These are phyloP conservation scores for Agrotis ipsilon DNA, from an alignment of 2,888 invertebrate species.

Conservation along the genomic window DNA sequence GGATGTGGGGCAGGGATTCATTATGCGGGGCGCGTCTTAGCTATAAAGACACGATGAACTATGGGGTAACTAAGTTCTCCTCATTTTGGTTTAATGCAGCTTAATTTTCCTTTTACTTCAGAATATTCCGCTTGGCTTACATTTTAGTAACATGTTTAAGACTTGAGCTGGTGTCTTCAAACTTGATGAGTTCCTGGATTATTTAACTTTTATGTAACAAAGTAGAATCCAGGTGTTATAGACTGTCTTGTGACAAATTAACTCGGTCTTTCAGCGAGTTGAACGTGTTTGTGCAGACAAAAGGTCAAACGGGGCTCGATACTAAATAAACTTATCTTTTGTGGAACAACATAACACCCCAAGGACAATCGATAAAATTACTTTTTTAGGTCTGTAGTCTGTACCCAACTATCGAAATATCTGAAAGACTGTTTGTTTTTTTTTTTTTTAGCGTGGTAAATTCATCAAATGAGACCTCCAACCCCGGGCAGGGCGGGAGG, in stretches of 20 bases:
- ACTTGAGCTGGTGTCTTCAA: background rate
- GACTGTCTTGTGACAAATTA: background rate
- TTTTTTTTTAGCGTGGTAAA: too few species aligned
- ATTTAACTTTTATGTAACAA: background rate
- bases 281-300: background rate
- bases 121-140: constrained; percentile 2
- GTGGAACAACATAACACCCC: background rate
- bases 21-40: constrained; percentile 51
- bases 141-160: constrained; percentile 4
- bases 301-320: too few species aligned
- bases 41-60: constrained; percentile 44
- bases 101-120: constrained; percentile 32
- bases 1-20: constrained; percentile 20
- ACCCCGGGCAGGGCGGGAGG: too few species aligned
- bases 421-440: background rate
- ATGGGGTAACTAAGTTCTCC: constrained; percentile 38
- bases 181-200: background rate
- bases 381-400: background rate
- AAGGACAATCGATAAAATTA: too few species aligned
- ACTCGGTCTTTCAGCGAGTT: background rate
- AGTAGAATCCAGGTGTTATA: background rate
- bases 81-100: constrained; percentile 27
- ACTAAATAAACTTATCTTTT: background rate
- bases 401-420: background rate
- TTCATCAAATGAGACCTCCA: too few species aligned